These are phyloP conservation scores for Dilophus febrilis DNA, from an alignment of 2,888 invertebrate species.

Conservation along the genomic window DNA sequence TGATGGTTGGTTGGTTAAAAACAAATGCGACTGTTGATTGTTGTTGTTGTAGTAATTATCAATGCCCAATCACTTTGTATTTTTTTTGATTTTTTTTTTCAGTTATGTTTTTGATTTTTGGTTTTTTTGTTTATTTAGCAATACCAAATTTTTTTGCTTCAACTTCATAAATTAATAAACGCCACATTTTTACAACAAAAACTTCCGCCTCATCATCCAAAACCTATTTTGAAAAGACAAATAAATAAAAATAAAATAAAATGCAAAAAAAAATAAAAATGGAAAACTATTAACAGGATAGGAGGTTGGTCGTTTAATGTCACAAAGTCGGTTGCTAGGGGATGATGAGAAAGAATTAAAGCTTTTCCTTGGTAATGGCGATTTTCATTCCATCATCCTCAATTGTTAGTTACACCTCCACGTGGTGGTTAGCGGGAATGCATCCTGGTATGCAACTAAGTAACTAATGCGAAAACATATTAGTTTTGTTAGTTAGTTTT, in stretches of 20 bases:
- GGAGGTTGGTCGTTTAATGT: too few relatives aligned
- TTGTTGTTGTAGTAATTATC: constrained; percentile 1
- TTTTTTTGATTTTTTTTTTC: neutral
- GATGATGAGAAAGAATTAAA: too few relatives aligned
- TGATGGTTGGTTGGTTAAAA: too few relatives aligned
- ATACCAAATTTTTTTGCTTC: constrained; percentile 94
- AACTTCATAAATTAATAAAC: constrained; percentile 96
- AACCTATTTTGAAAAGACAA: constrained; percentile 50
- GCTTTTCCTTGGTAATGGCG: too few relatives aligned
- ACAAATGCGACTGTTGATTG: neutral
- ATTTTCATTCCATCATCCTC: too few relatives aligned
- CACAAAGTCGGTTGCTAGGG: too few relatives aligned
- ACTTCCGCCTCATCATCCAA: constrained; percentile 99
- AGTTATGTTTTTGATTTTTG: neutral
- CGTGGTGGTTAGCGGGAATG: too few relatives aligned
- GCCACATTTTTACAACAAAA: constrained; percentile 99
- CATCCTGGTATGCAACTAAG: too few relatives aligned
- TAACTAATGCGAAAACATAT: too few relatives aligned
- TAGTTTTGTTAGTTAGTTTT: too few relatives aligned
- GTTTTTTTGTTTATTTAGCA: constrained; percentile 42
- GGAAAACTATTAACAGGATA: too few relatives aligned
- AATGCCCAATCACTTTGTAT: neutral
- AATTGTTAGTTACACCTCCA: too few relatives aligned
- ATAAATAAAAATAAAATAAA: constrained; percentile 3
- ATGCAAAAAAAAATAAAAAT: neutral